Conservation (phyloP, 2,113 vertebrate species). For the Bombycilla garrulus region DNA sequence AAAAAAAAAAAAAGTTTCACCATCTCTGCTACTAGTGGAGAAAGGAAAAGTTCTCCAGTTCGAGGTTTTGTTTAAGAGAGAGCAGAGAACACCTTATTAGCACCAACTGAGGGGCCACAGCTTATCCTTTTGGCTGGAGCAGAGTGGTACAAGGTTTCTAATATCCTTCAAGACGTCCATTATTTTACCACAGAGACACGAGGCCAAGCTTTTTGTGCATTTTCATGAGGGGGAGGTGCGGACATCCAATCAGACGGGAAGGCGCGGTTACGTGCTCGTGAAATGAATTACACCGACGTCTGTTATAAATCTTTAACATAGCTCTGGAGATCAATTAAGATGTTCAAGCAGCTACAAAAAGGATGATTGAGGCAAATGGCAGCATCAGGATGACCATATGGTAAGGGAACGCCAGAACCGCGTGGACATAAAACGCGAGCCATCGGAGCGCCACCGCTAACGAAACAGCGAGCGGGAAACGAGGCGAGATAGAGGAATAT, state of each 20-base stretch:
- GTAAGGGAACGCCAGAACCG: constrained; percentile 72
- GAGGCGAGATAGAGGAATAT: constrained; percentile 34
- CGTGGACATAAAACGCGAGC: constrained; percentile 72
- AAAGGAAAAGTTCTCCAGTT: neutral
- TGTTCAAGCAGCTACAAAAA: constrained; percentile 79
- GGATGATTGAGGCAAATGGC: constrained; percentile 82
- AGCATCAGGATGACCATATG: constrained; percentile 84
- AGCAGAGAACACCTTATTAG: neutral
- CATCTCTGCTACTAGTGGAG: neutral
- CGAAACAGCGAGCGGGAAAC: neutral
- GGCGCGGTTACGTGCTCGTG: neutral
- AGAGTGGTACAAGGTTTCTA: neutral
- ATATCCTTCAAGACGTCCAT: constrained; percentile 26
- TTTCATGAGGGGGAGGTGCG: constrained; percentile 4
- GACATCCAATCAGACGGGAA: constrained; percentile 34
- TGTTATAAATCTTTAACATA: constrained; percentile 78
- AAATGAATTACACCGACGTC: constrained; percentile 65
- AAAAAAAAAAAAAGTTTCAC: neutral
- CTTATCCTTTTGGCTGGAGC: neutral
- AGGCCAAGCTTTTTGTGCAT: neutral
- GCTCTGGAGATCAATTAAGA: constrained; percentile 85
- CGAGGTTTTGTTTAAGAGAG: neutral
- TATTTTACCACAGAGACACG: constrained; percentile 38
- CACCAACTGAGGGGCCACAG: neutral
- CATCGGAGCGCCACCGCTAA: constrained; percentile 41